Evolutionary conservation across 1,140 invertebrate genomes (phyloP), one percentile per base, ranked within the genome.

Genomic region (Macrosteles quadrilineatus): DNA sequence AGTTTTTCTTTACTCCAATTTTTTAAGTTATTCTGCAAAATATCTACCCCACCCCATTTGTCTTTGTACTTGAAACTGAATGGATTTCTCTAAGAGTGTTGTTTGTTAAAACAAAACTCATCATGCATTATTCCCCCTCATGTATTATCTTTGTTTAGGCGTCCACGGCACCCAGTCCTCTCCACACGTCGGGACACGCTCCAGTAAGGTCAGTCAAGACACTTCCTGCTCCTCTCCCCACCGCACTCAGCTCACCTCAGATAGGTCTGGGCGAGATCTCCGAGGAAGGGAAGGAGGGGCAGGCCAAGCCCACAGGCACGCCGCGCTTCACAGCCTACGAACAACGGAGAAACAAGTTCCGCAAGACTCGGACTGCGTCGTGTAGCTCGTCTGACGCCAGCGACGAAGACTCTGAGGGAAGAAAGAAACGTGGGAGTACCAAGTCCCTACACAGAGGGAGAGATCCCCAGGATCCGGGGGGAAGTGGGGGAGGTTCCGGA

Each of bases 351-450:
- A 86, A 85, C 67, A 91, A 90, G 77, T 88, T 91, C 70, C 87
- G 90, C 69, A 91, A 92, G 76, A 87, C 89, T 4, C 84, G 93
- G 19, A 93, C 92, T 4, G 90, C 93, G 1, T 94, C 92, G 4
- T 95, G 94, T 77, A 93, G 92, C 73, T 93, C 92, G 62, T 96
- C 94, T 0, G 93, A 95, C 78, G 91, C 94, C 3, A 95, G 92
- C 57, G 94, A 97, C 78, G 94, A 96, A 79, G 94, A 96, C 75
- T 91, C 90, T 43, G 93, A 95, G 77, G 85, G 85, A 55, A 85
- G 90, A 21, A 92, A 93, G 76, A 93, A 94, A 74, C 81, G 90
- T 29, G 73, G 75, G n/a, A 75, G 74, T 63, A 73, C 65, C 11
- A 75, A 74, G 27, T 73, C 73, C 17, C 21, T 77, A 23, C 70